A percentile compares a stretch with the other conserved stretches of the same genome.
Conservation (phyloP, 2,113 vertebrate genomes). For the Prunella fulvescens region DNA sequence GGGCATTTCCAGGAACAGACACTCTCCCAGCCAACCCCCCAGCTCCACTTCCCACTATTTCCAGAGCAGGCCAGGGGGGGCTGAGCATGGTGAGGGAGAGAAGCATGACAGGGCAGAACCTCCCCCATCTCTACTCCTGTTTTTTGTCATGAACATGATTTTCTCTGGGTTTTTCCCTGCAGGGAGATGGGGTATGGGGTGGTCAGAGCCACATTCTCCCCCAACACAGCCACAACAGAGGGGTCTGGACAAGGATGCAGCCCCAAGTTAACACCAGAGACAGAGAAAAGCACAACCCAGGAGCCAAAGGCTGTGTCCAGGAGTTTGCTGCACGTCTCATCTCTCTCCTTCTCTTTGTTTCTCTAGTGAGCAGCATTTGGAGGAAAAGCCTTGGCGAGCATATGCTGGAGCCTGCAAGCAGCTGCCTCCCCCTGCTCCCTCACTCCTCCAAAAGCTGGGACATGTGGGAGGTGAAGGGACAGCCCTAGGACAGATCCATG, state of each 20-base stretch:
- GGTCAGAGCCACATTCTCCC: neutral
- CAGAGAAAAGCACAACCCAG: neutral
- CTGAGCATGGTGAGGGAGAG: neutral
- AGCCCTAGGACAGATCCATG: neutral
- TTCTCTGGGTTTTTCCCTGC: neutral
- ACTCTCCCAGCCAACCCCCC: neutral
- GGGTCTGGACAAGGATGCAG: neutral
- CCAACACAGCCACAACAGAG: fast-evolving
- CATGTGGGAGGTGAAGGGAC: neutral
- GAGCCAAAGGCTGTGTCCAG: neutral
- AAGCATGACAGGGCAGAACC: neutral
- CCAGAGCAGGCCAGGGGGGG: fast-evolving
- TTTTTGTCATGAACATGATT: neutral
- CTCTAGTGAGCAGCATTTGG: neutral
- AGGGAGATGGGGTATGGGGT: fast-evolving
- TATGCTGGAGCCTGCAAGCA: neutral
- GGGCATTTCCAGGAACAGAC: neutral
- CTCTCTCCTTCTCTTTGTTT: slow-evolving; percentile 15
- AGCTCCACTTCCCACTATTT: neutral
- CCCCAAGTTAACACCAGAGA: neutral
- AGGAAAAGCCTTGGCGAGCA: neutral
- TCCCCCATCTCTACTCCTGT: neutral
- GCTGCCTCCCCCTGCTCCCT: neutral
- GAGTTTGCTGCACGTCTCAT: neutral
- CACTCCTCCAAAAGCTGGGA: neutral